A percentile compares a stretch with the other conserved stretches of the same genome.
These are phyloP conservation scores for Diadegma fenestrale DNA, from an alignment of 2,888 invertebrate genomes.

Conservation along the genomic window DNA sequence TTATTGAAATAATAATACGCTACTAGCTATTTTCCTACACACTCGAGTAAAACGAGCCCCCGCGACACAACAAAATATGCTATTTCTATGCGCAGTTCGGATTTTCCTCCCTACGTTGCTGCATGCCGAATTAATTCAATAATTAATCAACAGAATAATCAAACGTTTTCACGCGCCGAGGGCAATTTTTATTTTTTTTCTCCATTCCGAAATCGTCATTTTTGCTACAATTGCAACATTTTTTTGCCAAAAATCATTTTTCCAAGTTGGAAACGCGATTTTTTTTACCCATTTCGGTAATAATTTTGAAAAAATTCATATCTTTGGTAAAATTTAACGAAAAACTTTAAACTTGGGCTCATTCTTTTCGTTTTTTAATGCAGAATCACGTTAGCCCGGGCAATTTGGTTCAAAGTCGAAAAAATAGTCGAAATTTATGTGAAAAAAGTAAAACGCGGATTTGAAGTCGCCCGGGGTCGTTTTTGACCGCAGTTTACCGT, in stretches of 20 bases:
- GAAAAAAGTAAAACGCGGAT: no score
- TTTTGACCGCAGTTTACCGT: no score
- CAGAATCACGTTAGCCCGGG: no score
- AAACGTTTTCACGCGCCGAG: neutral
- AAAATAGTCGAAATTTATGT: no score
- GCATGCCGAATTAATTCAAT: neutral
- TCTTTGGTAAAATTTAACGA: no score
- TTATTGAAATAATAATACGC: slow-evolving; percentile 60
- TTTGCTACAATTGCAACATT: neutral
- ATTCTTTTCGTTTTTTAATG: no score
- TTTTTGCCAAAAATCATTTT: neutral
- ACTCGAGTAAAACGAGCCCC: slow-evolving; percentile 7
- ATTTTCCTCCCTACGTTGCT: neutral
- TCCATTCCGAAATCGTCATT: neutral
- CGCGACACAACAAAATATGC: neutral
- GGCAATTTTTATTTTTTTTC: neutral
- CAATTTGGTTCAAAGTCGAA: no score
- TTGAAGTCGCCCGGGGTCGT: no score
- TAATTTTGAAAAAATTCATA: no score
- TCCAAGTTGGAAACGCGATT: no score
- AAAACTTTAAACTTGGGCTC: no score
- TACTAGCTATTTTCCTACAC: slow-evolving; percentile 37
- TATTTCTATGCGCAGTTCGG: neutral
- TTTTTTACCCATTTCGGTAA: no score
- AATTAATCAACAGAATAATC: neutral